A percentile compares a stretch with the other conserved stretches of the same genome.
These are phyloP conservation scores for Aptenodytes patagonicus DNA, from an alignment of 2,113 vertebrate genomes.

Conservation along the genomic window DNA sequence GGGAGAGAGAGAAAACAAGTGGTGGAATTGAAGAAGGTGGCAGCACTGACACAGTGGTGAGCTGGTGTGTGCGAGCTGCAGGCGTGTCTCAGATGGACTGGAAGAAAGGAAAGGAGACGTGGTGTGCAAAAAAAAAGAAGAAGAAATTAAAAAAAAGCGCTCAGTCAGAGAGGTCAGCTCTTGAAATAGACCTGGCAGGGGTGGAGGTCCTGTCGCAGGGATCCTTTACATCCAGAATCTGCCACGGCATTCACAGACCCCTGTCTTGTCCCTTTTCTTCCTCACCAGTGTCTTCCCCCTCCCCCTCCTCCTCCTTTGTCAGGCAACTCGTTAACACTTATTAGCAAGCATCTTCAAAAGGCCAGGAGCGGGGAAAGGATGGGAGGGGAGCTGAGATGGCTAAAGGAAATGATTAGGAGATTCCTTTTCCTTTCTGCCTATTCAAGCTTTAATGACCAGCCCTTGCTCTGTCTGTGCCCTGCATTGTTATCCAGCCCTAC, in stretches of 20 bases:
- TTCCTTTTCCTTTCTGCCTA: conserved; percentile 59
- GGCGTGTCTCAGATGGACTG: neutral
- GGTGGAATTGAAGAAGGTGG: neutral
- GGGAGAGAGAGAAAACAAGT: neutral
- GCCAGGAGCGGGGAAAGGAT: conserved; percentile 14
- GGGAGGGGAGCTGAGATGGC: conserved; percentile 46
- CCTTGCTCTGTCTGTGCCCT: conserved; percentile 23
- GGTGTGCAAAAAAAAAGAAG: neutral
- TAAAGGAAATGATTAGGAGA: conserved; percentile 65
- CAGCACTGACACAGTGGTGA: neutral
- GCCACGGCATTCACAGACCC: neutral
- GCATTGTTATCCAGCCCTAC: conserved; percentile 18
- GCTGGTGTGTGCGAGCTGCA: neutral
- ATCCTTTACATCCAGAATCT: neutral
- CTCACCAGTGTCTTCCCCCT: neutral
- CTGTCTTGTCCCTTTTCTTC: conserved; percentile 37
- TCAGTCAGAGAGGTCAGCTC: neutral
- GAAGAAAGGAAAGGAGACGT: neutral
- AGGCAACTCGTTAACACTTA: conserved; percentile 64
- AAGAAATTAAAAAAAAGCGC: neutral
- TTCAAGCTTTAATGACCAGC: conserved; percentile 50
- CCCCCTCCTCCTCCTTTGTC: conserved; percentile 37
- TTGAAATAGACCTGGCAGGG: neutral
- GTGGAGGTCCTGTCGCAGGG: neutral
- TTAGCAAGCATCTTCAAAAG: conserved; percentile 67